Conservation (phyloP, 2,888 invertebrate species). For the Zhuqinia jingwanae region DNA sequence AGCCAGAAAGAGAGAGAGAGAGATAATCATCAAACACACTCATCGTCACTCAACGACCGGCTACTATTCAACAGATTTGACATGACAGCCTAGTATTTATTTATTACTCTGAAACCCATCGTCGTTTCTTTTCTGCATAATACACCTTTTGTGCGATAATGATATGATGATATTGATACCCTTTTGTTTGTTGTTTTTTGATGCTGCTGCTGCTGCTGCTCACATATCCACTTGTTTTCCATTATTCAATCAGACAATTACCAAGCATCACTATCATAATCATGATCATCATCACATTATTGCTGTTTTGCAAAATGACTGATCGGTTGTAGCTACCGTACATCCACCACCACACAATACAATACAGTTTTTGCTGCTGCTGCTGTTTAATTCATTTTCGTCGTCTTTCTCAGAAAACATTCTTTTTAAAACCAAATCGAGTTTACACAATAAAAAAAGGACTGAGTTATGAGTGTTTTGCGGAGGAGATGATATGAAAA, state of each 20-base stretch:
- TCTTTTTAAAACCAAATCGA: conserved; percentile 22
- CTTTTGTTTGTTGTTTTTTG: conserved; percentile 31
- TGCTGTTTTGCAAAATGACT: conserved; percentile 53
- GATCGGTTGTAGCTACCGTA: conserved; percentile 69
- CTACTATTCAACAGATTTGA: conserved; percentile 41
- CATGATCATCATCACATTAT: conserved; percentile 35
- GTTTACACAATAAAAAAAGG: conserved; percentile 37
- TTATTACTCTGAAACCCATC: conserved; percentile 39
- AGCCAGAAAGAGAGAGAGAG: too few relatives aligned
- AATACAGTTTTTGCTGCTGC: not conserved
- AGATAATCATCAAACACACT: conserved; percentile 2
- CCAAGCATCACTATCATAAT: conserved; percentile 34
- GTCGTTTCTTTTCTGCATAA: not conserved
- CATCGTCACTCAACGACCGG: not conserved
- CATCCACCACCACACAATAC: not conserved
- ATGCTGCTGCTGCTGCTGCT: conserved; percentile 5
- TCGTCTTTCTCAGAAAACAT: not conserved
- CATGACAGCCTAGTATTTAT: conserved; percentile 57
- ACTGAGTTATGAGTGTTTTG: conserved; percentile 3
- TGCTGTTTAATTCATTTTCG: not conserved
- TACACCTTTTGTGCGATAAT: conserved; percentile 56
- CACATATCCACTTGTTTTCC: conserved; percentile 11
- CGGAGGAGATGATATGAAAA: not conserved
- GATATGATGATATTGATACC: conserved; percentile 54
- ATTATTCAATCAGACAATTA: not conserved